These are phyloP conservation scores for Neodiprion pinetum DNA, from an alignment of 1,140 invertebrate genomes.

Conservation along the genomic window DNA sequence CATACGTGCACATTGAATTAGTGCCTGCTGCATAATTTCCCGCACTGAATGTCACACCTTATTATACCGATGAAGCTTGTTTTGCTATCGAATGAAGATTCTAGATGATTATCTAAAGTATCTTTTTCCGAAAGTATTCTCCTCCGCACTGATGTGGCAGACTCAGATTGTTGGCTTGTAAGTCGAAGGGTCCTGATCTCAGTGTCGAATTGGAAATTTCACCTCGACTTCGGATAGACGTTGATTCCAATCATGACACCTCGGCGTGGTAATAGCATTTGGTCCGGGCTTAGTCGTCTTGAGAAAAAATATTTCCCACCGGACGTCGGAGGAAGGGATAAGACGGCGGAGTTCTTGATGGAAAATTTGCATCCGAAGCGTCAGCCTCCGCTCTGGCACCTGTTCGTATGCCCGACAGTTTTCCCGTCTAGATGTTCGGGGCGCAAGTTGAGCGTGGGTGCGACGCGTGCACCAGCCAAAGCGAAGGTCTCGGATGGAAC, in stretches of 20 bases:
- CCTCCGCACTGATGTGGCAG: too few relatives aligned
- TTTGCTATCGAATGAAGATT: too few relatives aligned
- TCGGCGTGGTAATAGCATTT: background rate
- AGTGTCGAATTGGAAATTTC: too few relatives aligned
- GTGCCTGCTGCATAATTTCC: too few relatives aligned
- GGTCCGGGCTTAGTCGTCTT: background rate
- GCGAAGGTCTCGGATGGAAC: background rate
- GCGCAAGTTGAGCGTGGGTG: too few relatives aligned
- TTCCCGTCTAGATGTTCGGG: background rate
- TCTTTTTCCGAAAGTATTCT: too few relatives aligned
- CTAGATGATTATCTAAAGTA: too few relatives aligned
- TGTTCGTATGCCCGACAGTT: background rate
- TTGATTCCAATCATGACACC: background rate
- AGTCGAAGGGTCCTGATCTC: too few relatives aligned
- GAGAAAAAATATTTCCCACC: background rate
- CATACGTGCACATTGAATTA: too few relatives aligned
- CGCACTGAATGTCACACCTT: too few relatives aligned
- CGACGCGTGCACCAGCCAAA: background rate
- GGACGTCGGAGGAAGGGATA: background rate
- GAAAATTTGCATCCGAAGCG: conserved; percentile 5
- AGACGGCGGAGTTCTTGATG: background rate
- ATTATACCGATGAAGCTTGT: too few relatives aligned
- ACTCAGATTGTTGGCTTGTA: too few relatives aligned
- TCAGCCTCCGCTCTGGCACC: background rate
- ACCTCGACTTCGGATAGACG: background rate